A percentile compares a stretch with the other conserved stretches of the same genome.
These are phyloP conservation scores for Grus americana DNA, from an alignment of 2,113 vertebrate species.

Conservation along the genomic window DNA sequence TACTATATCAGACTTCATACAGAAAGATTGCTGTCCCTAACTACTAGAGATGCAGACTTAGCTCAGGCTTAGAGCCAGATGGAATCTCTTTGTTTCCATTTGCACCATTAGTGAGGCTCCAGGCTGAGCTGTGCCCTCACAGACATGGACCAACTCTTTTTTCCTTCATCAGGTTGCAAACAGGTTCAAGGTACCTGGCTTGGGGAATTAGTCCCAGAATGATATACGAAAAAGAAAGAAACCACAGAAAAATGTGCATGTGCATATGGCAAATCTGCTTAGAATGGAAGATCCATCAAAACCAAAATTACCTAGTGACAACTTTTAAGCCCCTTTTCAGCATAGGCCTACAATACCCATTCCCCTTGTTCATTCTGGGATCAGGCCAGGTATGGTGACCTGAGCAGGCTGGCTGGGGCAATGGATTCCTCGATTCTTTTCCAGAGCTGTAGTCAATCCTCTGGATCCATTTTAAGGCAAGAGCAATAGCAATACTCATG, in stretches of 20 bases:
- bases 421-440: background rate
- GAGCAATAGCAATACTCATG: background rate
- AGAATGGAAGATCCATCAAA: background rate
- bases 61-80: background rate
- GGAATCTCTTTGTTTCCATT: background rate
- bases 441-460: background rate
- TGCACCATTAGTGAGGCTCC: background rate
- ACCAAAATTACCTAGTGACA: background rate
- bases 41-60: background rate
- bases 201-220: background rate
- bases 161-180: background rate
- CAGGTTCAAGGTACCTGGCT: background rate
- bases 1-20: background rate
- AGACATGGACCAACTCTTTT: background rate
- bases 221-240: background rate
- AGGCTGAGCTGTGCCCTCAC: background rate
- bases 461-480: background rate
- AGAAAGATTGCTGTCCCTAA: background rate
- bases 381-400: background rate
- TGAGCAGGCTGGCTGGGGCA: background rate
- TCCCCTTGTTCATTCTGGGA: background rate
- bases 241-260: background rate
- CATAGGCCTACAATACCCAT: background rate
- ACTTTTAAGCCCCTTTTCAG: background rate
- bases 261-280: background rate